Conservation (phyloP, 2,888 invertebrate genomes). For the Lasius fuliginosus region DNA sequence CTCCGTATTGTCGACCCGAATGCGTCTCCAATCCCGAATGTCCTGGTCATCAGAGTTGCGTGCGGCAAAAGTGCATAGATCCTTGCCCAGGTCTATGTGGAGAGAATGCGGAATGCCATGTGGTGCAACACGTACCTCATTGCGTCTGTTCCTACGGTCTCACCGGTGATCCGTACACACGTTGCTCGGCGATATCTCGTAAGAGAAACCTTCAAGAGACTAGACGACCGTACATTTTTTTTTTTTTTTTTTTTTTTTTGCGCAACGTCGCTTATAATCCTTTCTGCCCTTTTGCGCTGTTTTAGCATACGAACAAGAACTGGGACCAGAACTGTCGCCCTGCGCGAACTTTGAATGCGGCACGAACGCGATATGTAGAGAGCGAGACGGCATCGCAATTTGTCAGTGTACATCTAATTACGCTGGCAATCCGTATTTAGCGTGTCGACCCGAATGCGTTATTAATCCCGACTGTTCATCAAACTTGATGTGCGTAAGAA, state of each 20-base stretch:
- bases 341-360: constrained; percentile 91
- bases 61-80: constrained; percentile 90
- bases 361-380: constrained; percentile 87
- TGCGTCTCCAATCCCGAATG: constrained; percentile 92
- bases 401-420: constrained; percentile 85
- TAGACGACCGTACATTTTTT: not conserved
- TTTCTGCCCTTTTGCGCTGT: constrained; percentile 16
- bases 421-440: constrained; percentile 86
- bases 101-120: constrained; percentile 90
- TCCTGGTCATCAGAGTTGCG: constrained; percentile 90
- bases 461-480: constrained; percentile 92
- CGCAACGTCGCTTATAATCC: constrained; percentile 69
- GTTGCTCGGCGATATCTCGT: constrained; percentile 86
- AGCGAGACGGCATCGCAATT: constrained; percentile 79
- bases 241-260: not conserved
- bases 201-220: constrained; percentile 74
- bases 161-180: constrained; percentile 87
- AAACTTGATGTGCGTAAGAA: constrained; percentile 91
- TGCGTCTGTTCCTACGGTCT: constrained; percentile 89
- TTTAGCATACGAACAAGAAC: constrained; percentile 73
- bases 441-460: constrained; percentile 89
- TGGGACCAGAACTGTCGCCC: constrained; percentile 87
- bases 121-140: constrained; percentile 92
- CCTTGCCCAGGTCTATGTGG: constrained; percentile 94
- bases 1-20: constrained; percentile 92